Evolutionary conservation across 2,113 vertebrate genomes (phyloP).

Genomic region (Corythaixoides concolor): DNA sequence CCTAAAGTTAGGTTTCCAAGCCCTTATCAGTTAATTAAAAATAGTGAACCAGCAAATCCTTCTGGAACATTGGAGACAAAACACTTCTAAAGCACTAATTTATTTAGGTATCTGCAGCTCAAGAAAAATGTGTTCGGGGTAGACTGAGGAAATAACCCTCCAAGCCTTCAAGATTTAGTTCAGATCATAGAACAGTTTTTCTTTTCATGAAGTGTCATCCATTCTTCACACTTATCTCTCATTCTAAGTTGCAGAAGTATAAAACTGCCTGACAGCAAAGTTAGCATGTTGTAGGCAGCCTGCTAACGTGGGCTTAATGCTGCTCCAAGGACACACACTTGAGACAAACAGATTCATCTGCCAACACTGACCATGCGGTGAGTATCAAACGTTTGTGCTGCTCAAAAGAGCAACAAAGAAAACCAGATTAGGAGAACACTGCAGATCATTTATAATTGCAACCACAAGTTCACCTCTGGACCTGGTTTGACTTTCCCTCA

Average conservation of each 20-base stretch:
- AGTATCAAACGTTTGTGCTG: background rate
- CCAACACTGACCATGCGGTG: background rate
- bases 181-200: background rate
- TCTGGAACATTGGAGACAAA: background rate
- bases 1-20: background rate
- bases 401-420: background rate
- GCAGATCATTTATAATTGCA: background rate
- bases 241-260: background rate
- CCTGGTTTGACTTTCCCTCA: background rate
- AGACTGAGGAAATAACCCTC: background rate
- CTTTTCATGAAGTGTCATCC: background rate
- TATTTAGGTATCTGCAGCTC: background rate
- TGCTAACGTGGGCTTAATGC: rapidly evolving
- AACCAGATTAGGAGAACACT: background rate
- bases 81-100: background rate
- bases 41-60: background rate
- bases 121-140: rapidly evolving
- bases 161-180: background rate
- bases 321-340: background rate
- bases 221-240: background rate
- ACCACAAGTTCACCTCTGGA: background rate
- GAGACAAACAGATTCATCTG: background rate
- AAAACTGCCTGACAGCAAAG: background rate
- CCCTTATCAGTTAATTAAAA: background rate
- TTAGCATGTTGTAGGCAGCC: rapidly evolving